Percentiles rank a stretch among this genome's conserved stretches.
Evolutionary conservation across 1,140 invertebrate genomes (phyloP).

Genomic region (Melanaphis sacchari): DNA sequence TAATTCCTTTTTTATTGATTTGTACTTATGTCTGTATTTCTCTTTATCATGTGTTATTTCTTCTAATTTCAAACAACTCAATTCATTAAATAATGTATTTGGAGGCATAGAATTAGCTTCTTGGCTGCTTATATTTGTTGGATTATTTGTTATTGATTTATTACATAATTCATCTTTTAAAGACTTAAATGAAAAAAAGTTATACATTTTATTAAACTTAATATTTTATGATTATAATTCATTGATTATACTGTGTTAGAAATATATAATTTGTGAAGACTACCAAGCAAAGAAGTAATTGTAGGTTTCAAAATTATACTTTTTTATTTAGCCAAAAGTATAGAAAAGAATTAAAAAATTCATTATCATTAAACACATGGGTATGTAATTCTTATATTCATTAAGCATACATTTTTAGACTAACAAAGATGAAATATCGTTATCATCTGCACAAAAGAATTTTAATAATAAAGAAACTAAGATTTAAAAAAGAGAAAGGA

Average conservation of each 20-base stretch:
- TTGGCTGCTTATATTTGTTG: neutral
- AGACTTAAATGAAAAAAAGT: neutral
- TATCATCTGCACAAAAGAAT: neutral
- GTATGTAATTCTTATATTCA: too few species aligned
- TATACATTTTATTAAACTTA: neutral
- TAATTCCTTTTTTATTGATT: slow-evolving; percentile 40
- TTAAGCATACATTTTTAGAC: too few species aligned
- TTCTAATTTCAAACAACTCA: slow-evolving; percentile 43
- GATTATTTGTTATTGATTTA: slow-evolving; percentile 43
- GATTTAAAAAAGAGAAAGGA: neutral
- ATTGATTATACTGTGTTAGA: neutral
- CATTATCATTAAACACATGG: too few species aligned
- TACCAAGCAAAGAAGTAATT: neutral
- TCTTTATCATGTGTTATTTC: slow-evolving; percentile 53
- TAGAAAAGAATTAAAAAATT: too few species aligned
- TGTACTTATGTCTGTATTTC: slow-evolving; percentile 46
- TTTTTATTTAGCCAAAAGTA: too few species aligned
- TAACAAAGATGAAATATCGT: neutral
- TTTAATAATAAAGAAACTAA: neutral
- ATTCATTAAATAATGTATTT: slow-evolving; percentile 54
- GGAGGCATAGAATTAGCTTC: neutral
- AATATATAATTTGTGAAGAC: neutral
- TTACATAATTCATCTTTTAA: slow-evolving; percentile 50
- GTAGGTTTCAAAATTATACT: too few species aligned
- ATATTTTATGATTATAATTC: neutral